Base-by-base conservation (phyloP, 2,888 invertebrate species). In the Rotaria magnacalcarata region DNA sequence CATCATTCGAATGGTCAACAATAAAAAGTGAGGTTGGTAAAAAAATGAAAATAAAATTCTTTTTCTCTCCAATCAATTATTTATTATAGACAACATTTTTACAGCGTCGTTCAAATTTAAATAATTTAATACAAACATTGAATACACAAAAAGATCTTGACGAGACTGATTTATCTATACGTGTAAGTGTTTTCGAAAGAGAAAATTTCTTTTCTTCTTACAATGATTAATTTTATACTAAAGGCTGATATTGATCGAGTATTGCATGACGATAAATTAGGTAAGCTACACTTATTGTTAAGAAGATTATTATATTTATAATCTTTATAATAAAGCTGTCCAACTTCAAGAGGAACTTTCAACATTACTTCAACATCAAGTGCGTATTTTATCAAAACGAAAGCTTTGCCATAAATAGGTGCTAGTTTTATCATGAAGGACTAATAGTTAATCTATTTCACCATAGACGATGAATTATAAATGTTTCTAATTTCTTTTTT, bases 351-450 rank as follows among this genome's bases (percentile, higher is more conserved):
- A 80, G n/a, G 80, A 80, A 47, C n/a, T 80, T 24, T 47, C 80
- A 80, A 47, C 80, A n/a, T 80, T 80, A 80, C 43, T 80, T 41
- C 80, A 80, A 47, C 80, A 80, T 80, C 80, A 80, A 24, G 80
- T 80, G 47, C 5, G 47, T 80, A n/a, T 24, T 47, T 80, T 11
- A n/a, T n/a, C 8, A 47, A 4, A 2, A 24, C 34, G 34, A 34
- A 52, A 52, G 16, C 52, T 14, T 52, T 11, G 11, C 52, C 16
- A 16, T 52, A 47, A 7, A 47, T 47, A 11, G 11, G 11, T 47
- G 11, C 47, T 47, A 47, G 11, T 47, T 47, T 47, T 47, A 0
- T 47, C 7, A 34, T 34, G 34, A 2, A 1, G 34, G 34, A 34
- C 34, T 34, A 34, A 34, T 34, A 34, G 34, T 34, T 34, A 34